These are phyloP conservation scores for Chaetodon auriga DNA, from an alignment of 2,113 vertebrate genomes.

Conservation along the genomic window DNA sequence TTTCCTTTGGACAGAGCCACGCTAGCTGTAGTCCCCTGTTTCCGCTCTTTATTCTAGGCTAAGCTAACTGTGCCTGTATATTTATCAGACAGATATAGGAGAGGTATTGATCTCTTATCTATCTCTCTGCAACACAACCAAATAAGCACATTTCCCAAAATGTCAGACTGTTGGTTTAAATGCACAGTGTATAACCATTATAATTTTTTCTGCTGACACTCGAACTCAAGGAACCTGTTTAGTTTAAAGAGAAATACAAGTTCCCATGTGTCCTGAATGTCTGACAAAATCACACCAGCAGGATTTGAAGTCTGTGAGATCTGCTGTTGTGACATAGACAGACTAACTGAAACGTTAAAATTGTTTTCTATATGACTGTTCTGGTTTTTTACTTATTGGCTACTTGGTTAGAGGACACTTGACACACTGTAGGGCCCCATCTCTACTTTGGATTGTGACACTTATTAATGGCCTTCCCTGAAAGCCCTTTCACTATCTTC, in stretches of 20 bases:
- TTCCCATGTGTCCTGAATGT: background rate
- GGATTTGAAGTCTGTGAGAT: background rate
- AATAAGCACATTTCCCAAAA: too few species aligned
- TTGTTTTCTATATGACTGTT: background rate
- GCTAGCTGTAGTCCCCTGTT: background rate
- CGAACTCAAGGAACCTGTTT: background rate
- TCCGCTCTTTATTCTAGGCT: background rate
- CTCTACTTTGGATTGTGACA: background rate
- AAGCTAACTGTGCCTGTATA: background rate
- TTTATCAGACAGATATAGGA: background rate
- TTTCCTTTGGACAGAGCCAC: background rate
- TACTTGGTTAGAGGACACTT: too few species aligned
- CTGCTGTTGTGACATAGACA: background rate
- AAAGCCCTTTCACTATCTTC: constrained; percentile 6
- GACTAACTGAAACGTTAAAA: background rate
- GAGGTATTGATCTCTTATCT: background rate
- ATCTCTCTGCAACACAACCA: too few species aligned
- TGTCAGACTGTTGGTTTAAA: background rate
- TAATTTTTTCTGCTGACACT: background rate
- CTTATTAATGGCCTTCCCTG: constrained; percentile 1
- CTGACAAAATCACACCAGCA: constrained; percentile 18
- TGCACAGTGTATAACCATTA: background rate
- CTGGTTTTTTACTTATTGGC: too few species aligned
- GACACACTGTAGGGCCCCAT: background rate
- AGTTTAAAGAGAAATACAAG: background rate